These are phyloP conservation scores for Gymnodraco acuticeps DNA, from an alignment of 2,797 vertebrate species.

Conservation along the genomic window DNA sequence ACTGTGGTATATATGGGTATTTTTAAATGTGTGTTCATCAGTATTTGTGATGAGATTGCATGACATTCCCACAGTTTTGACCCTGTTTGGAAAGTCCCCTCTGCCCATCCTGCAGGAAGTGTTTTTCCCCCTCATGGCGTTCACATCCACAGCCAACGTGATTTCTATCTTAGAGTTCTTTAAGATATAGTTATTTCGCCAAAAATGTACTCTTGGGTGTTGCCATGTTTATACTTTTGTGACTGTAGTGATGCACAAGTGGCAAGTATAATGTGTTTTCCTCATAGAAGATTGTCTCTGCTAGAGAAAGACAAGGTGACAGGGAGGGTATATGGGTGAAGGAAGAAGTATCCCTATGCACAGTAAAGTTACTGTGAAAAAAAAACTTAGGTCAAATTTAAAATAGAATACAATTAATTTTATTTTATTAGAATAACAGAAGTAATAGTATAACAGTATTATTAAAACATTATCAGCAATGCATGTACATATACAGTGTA, in stretches of 20 bases:
- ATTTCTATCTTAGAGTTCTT: slow-evolving; percentile 68
- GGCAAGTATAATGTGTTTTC: neutral
- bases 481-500: no score
- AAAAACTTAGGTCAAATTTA: no score
- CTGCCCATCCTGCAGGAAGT: slow-evolving; percentile 67
- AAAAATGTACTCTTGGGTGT: slow-evolving; percentile 23
- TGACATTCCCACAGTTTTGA: slow-evolving; percentile 52
- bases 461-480: neutral
- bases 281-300: neutral
- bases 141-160: slow-evolving; percentile 54
- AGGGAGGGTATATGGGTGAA: neutral
- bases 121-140: slow-evolving; percentile 19
- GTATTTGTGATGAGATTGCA: slow-evolving; percentile 41
- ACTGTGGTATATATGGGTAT: slow-evolving; percentile 5
- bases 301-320: slow-evolving; percentile 17
- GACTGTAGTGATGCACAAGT: slow-evolving; percentile 12
- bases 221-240: slow-evolving; percentile 62
- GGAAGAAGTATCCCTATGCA: neutral
- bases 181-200: slow-evolving; percentile 37
- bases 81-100: slow-evolving; percentile 69
- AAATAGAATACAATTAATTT: no score
- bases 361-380: no score
- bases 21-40: slow-evolving; percentile 30
- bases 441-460: neutral
- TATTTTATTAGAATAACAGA: no score